Percentiles rank a stretch among this genome's conserved stretches.
These are phyloP conservation scores for Xyrichtys novacula DNA, from an alignment of 2,797 vertebrate genomes.

Conservation along the genomic window DNA sequence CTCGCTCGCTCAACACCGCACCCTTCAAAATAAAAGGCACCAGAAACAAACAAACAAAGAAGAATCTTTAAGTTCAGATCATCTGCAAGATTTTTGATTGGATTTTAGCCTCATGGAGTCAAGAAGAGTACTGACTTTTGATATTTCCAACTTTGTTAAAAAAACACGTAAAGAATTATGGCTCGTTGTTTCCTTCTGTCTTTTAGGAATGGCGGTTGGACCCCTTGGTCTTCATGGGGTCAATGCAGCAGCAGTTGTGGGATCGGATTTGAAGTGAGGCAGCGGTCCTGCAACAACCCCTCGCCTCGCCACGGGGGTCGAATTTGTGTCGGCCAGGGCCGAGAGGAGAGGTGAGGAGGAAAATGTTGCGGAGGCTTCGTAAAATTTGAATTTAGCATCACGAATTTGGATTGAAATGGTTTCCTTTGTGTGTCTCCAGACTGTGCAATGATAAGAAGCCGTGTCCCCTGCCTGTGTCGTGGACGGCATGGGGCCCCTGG, in stretches of 20 bases:
- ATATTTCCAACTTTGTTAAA: too few species aligned
- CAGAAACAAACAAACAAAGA: too few species aligned
- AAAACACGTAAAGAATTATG: too few species aligned
- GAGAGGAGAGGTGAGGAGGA: conserved; percentile 90
- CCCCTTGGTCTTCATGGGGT: conserved; percentile 95
- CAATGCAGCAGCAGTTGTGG: conserved; percentile 96
- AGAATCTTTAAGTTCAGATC: too few species aligned
- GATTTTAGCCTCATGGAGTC: too few species aligned
- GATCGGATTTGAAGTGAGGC: conserved; percentile 95
- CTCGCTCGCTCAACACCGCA: neutral
- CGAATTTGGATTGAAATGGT: too few species aligned
- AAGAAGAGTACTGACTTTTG: too few species aligned
- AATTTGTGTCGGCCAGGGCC: conserved; percentile 94
- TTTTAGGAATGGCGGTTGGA: conserved; percentile 95
- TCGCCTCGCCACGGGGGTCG: conserved; percentile 93
- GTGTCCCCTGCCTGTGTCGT: conserved; percentile 90
- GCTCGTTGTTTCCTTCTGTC: accelerated
- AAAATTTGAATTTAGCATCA: too few species aligned
- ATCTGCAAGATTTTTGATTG: too few species aligned
- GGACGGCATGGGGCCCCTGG: conserved; percentile 94
- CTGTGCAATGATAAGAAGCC: conserved; percentile 93
- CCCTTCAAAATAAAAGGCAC: too few species aligned
- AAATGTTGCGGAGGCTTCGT: too few species aligned
- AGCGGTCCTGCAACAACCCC: conserved; percentile 96
- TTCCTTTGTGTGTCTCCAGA: conserved; percentile 64